Base-by-base conservation (phyloP, 2,797 vertebrate genomes). In the Myotis myotis region DNA sequence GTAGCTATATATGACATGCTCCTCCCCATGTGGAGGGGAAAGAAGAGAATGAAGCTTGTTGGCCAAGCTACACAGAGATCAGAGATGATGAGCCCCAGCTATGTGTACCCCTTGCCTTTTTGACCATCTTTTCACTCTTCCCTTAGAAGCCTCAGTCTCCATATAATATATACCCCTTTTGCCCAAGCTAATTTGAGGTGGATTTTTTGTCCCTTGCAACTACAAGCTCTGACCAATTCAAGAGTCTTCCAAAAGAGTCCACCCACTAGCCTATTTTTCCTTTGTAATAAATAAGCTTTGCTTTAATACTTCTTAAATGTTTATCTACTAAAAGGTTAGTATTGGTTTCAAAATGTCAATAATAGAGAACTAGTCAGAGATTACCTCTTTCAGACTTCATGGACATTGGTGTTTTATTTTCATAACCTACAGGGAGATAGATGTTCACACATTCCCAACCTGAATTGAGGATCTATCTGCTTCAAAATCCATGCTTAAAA, bases 401-500 rank as follows among this genome's bases (percentile, higher is more conserved):
- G 64, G 72, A 57, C 75, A 83, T 19, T 47, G 30, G 81, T 74
- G 28, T 53, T 93, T 82, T 57, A 70, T 87, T 91, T 93, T 20
- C 44, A 93, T 47, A 84, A 84, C 53, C 36, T 76, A 72, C 1
- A 66, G 17, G 9, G 47, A 87, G n/a, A 93, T 19, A 62, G 38
- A 87, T 66, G 19, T 28, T 92, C 84, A 93, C 16, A 75, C 30
- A 87, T 78, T 51, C 44, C 57, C 41, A 20, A 20, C 89, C 13
- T 85, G 44, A 95, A 89, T 1, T 87, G 72, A 87, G 60, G 87
- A 33, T 91, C 70, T 93, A 66, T 71, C 81, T 90, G 41, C 41
- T 94, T 71, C 62, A 93, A 96, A 89, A 72, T n/a, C 49, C 72
- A 91, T 70, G 12, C 55, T 93, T 95, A 76, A 57, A 87, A 36